These are phyloP conservation scores for Ptychoptera albimana DNA, from an alignment of 2,888 invertebrate genomes.

Conservation along the genomic window DNA sequence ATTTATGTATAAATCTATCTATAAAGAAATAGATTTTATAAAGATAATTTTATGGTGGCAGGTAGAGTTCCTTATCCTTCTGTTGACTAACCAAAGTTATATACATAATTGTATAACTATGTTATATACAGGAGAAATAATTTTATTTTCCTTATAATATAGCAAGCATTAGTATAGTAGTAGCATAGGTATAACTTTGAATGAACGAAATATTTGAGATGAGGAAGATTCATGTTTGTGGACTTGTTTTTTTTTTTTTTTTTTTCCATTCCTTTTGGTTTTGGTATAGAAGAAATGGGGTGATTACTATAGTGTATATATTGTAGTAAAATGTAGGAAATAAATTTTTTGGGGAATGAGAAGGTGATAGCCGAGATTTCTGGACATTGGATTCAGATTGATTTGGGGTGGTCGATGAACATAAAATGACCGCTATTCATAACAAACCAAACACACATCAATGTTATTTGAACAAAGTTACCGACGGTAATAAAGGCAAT, in stretches of 20 bases:
- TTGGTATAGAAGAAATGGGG: too few relatives aligned
- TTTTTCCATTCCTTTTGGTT: too few relatives aligned
- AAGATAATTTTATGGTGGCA: too few relatives aligned
- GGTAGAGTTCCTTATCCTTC: too few relatives aligned
- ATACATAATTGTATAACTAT: too few relatives aligned
- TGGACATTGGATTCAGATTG: neutral
- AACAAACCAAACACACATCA: neutral
- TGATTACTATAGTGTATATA: too few relatives aligned
- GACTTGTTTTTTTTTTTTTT: too few relatives aligned
- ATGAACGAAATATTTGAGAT: neutral
- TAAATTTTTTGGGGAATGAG: neutral
- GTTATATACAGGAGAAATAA: too few relatives aligned
- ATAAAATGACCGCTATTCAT: neutral
- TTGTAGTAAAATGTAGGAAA: too few relatives aligned
- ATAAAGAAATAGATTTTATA: too few relatives aligned
- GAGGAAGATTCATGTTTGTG: neutral
- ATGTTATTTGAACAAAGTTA: neutral
- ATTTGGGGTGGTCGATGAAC: neutral
- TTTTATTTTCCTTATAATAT: neutral
- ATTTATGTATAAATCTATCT: too few relatives aligned
- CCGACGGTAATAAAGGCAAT: slow-evolving; percentile 7
- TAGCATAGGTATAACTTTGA: neutral
- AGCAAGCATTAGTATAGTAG: neutral
- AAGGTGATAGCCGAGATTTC: neutral
- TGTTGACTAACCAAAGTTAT: too few relatives aligned